These are phyloP conservation scores for Anthonomus grandis DNA, from an alignment of 1,140 invertebrate species.

Conservation along the genomic window DNA sequence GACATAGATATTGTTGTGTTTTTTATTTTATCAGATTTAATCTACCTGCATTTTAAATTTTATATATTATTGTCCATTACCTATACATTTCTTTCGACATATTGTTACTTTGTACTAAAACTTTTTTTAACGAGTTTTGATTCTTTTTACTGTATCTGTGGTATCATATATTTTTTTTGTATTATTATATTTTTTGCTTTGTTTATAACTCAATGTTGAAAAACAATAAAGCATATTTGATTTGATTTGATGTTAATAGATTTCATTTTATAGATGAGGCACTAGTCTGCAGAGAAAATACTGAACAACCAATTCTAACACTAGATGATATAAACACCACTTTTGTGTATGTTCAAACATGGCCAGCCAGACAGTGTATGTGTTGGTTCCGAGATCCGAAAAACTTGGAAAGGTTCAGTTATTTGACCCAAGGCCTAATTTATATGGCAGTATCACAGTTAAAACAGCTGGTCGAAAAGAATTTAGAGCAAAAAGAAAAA, in stretches of 20 bases:
- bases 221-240: neutral
- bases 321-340: constrained; percentile 43
- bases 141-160: no score
- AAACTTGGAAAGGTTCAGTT: constrained; percentile 85
- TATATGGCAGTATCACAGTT: constrained; percentile 69
- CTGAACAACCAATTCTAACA: constrained; percentile 42
- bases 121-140: no score
- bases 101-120: no score
- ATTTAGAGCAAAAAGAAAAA: constrained; percentile 21
- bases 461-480: constrained; percentile 61
- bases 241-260: neutral
- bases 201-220: neutral
- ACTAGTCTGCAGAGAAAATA: constrained; percentile 41
- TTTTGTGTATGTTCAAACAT: constrained; percentile 46
- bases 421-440: constrained; percentile 79
- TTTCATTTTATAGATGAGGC: constrained; percentile 44
- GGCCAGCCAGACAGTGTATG: constrained; percentile 75
- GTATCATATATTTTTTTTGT: neutral
- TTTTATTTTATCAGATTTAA: no score
- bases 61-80: no score
- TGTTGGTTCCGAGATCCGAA: constrained; percentile 87
- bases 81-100: neutral
- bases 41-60: no score
- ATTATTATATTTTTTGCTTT: neutral
- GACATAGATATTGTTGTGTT: no score